These are phyloP conservation scores for Bombycilla garrulus DNA, from an alignment of 2,113 vertebrate genomes.

Conservation along the genomic window DNA sequence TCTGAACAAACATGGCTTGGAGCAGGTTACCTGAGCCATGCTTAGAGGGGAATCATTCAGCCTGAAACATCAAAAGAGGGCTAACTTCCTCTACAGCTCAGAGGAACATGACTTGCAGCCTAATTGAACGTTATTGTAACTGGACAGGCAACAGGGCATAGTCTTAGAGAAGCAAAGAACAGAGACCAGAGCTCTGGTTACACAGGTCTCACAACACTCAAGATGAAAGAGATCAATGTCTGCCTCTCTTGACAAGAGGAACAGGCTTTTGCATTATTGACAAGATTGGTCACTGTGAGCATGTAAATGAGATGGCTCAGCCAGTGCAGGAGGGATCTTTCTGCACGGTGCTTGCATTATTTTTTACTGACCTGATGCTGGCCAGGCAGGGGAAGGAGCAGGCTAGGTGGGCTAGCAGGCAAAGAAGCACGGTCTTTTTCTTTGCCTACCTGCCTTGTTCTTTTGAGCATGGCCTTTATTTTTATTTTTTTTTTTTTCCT, in stretches of 20 bases:
- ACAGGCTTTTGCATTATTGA: slow-evolving; percentile 10
- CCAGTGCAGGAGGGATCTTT: background rate
- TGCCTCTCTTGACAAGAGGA: background rate
- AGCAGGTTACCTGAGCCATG: background rate
- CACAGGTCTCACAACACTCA: background rate
- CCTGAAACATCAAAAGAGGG: slow-evolving; percentile 14
- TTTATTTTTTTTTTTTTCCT: rapidly evolving
- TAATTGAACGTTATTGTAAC: slow-evolving; percentile 17
- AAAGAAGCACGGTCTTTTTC: background rate
- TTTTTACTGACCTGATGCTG: background rate
- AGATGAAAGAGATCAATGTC: slow-evolving; percentile 34
- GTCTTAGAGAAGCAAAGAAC: background rate
- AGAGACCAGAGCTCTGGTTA: slow-evolving; percentile 28
- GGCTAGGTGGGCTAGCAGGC: background rate
- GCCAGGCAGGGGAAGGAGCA: background rate
- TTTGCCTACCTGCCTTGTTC: background rate
- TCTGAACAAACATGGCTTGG: background rate
- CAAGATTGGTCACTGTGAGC: background rate
- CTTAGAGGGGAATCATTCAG: background rate
- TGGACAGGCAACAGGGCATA: background rate
- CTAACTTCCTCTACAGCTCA: background rate
- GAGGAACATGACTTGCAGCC: slow-evolving; percentile 33
- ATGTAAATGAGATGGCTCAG: slow-evolving; percentile 10
- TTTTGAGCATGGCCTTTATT: background rate
- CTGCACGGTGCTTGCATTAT: background rate